Conservation (phyloP, 2,113 vertebrate species). For the Dipodomys merriami region DNA sequence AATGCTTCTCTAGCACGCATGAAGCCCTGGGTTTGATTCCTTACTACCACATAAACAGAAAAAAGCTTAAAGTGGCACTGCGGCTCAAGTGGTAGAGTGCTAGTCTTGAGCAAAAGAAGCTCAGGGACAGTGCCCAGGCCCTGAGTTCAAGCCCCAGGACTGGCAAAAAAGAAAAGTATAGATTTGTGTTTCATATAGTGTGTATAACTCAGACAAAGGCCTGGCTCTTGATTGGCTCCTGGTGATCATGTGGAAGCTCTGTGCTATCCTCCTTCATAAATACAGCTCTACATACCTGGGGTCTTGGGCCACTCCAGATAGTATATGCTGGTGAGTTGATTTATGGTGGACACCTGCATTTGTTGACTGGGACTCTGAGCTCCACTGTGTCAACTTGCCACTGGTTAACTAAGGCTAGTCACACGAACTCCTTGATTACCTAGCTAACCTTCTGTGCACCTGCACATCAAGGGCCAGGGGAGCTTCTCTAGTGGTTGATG, state of each 20-base stretch:
- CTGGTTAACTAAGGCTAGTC: neutral
- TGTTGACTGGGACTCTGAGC: neutral
- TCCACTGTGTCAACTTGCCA: neutral
- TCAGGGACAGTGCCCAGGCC: no score
- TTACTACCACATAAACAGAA: no score
- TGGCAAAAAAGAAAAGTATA: neutral
- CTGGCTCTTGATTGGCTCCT: neutral
- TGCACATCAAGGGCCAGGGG: neutral
- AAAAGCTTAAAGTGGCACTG: no score
- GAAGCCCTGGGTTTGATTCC: no score
- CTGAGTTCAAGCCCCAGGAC: no score
- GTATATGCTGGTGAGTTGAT: neutral
- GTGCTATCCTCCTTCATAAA: neutral
- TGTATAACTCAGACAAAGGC: neutral
- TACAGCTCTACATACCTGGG: neutral
- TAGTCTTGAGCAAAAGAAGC: no score
- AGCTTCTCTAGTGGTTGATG: neutral
- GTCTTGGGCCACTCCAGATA: neutral
- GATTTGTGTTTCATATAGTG: neutral
- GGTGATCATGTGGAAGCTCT: neutral
- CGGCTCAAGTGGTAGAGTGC: no score
- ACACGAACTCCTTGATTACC: accelerated
- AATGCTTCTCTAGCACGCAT: no score
- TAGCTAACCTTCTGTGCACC: neutral
- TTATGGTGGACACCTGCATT: neutral